phyloP scores from a whole-genome alignment of 1,140 invertebrate genomes.

The Drosophila tani region DNA sequence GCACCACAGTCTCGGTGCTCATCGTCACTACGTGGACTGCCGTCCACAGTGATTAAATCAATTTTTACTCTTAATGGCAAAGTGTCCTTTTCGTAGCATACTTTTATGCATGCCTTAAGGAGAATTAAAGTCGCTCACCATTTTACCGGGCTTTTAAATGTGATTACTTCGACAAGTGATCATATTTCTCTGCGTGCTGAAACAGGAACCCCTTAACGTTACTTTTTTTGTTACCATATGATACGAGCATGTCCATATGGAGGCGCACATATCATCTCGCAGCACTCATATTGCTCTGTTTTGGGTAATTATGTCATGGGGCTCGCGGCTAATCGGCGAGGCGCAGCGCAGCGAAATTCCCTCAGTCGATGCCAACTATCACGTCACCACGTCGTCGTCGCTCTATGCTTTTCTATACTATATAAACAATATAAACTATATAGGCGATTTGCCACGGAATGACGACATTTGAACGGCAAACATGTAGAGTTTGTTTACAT shows the following conservation, averaged over 20 bases:
- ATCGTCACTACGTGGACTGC: no score
- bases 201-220: slow-evolving; percentile 6
- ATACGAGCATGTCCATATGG: slow-evolving; percentile 27
- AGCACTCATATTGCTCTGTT: slow-evolving; percentile 30
- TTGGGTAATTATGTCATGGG: slow-evolving; percentile 50
- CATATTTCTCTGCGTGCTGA: background rate
- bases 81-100: background rate
- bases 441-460: slow-evolving; percentile 17
- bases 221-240: background rate
- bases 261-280: slow-evolving; percentile 25
- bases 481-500: slow-evolving; percentile 26
- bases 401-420: slow-evolving; percentile 6
- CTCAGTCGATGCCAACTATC: slow-evolving; percentile 31
- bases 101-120: background rate
- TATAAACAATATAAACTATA: slow-evolving; percentile 11
- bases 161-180: background rate
- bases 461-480: slow-evolving; percentile 26
- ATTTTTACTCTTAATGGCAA: no score
- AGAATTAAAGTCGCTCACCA: background rate
- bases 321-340: background rate
- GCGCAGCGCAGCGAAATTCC: slow-evolving; percentile 8
- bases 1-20: no score
- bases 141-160: background rate
- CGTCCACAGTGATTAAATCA: no score
- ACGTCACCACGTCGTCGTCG: slow-evolving; percentile 29